Percentiles rank a stretch among this genome's conserved stretches.
phyloP scores from a whole-genome alignment of 2,888 invertebrate genomes.

The Smittia aterrima region DNA sequence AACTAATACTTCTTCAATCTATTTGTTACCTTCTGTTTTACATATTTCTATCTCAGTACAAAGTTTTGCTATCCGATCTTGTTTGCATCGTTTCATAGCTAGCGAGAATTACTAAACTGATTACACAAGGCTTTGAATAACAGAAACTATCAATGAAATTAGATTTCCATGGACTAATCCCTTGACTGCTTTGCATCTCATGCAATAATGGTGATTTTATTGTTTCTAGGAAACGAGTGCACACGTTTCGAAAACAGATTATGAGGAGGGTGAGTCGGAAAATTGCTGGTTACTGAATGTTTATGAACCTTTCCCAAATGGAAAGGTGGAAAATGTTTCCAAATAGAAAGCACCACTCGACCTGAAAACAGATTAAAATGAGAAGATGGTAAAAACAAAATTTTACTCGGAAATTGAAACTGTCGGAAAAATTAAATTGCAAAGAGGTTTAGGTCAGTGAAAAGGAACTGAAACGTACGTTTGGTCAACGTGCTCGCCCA shows the following conservation, averaged over 20 bases:
- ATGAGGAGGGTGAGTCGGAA: too few relatives aligned
- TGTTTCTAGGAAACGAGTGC: background rate
- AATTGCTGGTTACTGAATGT: background rate
- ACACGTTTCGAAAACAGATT: background rate
- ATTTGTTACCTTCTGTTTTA: background rate
- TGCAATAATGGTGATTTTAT: background rate
- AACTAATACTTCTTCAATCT: background rate
- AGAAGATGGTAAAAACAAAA: conserved; percentile 1
- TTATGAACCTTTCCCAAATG: conserved; percentile 46
- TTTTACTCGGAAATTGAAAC: conserved; percentile 29
- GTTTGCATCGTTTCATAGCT: background rate
- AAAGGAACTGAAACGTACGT: conserved; percentile 45
- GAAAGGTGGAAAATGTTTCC: conserved; percentile 50
- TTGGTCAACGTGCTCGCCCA: conserved; percentile 50
- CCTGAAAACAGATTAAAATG: conserved; percentile 44
- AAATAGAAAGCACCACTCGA: conserved; percentile 49
- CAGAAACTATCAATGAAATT: background rate
- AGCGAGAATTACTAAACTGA: background rate
- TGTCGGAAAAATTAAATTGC: background rate
- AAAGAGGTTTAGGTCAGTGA: background rate
- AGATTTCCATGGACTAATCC: background rate
- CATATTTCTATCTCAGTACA: too few relatives aligned
- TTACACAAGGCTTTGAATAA: background rate
- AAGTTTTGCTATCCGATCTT: background rate
- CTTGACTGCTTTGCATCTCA: background rate